Evolutionary conservation across 2,888 invertebrate species (phyloP).

Genomic region (Ferrisia virgata): DNA sequence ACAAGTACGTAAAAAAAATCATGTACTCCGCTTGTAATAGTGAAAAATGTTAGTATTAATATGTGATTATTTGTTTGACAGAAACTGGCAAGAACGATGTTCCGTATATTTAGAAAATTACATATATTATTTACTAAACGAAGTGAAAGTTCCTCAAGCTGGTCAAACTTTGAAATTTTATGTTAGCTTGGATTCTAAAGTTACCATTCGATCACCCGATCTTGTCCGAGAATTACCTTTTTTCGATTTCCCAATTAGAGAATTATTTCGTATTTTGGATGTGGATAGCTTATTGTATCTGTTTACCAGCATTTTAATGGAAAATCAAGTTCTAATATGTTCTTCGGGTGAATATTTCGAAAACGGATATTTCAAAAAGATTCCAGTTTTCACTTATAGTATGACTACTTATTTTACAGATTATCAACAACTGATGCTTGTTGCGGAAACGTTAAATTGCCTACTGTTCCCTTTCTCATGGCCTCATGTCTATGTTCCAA

Average conservation of each 20-base stretch:
- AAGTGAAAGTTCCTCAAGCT: constrained; percentile 84
- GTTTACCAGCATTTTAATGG: constrained; percentile 90
- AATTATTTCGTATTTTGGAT: constrained; percentile 83
- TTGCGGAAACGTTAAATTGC: constrained; percentile 88
- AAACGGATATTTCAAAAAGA: not conserved
- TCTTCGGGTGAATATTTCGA: constrained; percentile 70
- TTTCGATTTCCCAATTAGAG: constrained; percentile 85
- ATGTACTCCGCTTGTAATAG: not conserved
- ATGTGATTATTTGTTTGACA: constrained; percentile 36
- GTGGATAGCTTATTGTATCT: constrained; percentile 89
- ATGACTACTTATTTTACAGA: constrained; percentile 57
- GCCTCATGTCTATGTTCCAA: constrained; percentile 99
- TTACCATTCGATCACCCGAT: constrained; percentile 70
- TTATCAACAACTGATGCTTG: constrained; percentile 91
- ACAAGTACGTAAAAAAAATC: constrained; percentile 65
- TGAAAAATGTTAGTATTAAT: not conserved
- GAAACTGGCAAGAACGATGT: constrained; percentile 56
- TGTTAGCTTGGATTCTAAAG: constrained; percentile 52
- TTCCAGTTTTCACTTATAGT: not conserved
- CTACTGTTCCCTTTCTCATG: constrained; percentile 92
- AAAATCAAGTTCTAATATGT: constrained; percentile 92
- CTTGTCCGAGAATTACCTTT: constrained; percentile 83
- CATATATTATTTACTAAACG: constrained; percentile 91
- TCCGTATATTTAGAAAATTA: constrained; percentile 81
- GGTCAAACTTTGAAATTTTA: constrained; percentile 70